Percentiles rank a stretch among this genome's conserved stretches.
These are phyloP conservation scores for Fulmarus glacialis DNA, from an alignment of 2,113 vertebrate species.

Conservation along the genomic window DNA sequence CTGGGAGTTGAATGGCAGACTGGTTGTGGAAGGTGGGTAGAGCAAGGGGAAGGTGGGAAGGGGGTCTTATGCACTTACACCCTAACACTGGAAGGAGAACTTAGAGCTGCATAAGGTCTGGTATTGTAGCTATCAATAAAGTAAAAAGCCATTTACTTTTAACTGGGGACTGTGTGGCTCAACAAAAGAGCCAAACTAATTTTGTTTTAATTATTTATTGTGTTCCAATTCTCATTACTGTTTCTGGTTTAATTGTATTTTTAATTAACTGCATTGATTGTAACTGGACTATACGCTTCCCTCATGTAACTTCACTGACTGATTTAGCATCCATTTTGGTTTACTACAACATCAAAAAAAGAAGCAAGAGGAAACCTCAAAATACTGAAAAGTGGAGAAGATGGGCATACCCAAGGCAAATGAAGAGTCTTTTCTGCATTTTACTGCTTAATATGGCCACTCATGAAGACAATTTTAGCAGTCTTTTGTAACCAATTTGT, in stretches of 20 bases:
- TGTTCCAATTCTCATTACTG: constrained; percentile 33
- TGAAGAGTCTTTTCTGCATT: not conserved
- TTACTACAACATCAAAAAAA: not conserved
- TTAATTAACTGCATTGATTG: constrained; percentile 64
- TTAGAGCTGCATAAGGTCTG: not conserved
- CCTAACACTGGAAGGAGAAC: not conserved
- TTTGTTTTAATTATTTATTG: constrained; percentile 58
- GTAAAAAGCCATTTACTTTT: not conserved
- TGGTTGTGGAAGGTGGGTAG: not conserved
- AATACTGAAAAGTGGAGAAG: not conserved
- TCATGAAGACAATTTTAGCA: not conserved
- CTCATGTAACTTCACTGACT: not conserved
- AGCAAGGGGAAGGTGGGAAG: not conserved
- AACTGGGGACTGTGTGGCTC: not conserved
- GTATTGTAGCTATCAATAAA: not conserved
- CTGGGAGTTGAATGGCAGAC: not conserved
- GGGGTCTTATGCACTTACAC: fast-evolving
- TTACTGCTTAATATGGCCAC: not conserved
- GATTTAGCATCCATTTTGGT: not conserved
- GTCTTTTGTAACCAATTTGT: not conserved
- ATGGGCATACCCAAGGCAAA: not conserved
- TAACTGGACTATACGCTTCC: not conserved
- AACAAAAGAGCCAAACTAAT: constrained; percentile 15
- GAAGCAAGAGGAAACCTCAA: not conserved
- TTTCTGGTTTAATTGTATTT: constrained; percentile 54